Evolutionary conservation across 2,888 invertebrate species (phyloP), one percentile per base, ranked within the genome.

Genomic region (Bimastos eiseni): DNA sequence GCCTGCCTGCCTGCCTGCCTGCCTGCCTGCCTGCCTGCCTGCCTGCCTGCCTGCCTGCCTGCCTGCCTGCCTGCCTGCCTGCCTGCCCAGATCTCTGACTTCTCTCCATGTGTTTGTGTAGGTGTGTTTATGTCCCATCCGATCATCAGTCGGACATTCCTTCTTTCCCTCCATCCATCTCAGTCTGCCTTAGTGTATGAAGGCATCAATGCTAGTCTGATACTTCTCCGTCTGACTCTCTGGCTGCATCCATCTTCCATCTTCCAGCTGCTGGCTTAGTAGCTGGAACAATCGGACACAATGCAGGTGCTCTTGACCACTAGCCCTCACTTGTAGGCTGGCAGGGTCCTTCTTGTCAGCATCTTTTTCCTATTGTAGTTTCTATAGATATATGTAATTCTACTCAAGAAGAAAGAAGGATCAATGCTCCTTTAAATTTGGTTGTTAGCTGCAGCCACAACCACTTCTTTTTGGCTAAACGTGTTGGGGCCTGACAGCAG

Each of bases 141-240:
- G 13, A 36, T 34, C 36, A 36, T 86, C 49, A 21, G 49, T 49
- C 49, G 5, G 49, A 17, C 84, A 33, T 84, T 84, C 84, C 84
- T 84, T 84, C 84, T 34, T 83, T 84, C 84, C 84, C 34, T 84
- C 86, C 86, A 8, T 86, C 36, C 37, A 36, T 86, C 86, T 33
- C 6, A 15, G n/a, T n/a, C 6, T 70, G 70, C n/a, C n/a, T 70
- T 70, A n/a, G 8, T 70, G n/a, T 13, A 70, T n/a, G 49, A 49
- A 49, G 44, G n/a, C 70, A 70, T 70, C 1, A 30, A 30, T 30
- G n/a, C n/a, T n/a, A n/a, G n/a, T 70, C n/a, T 70, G 70, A 70
- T 30, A n/a, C n/a, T 13, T 70, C 70, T 70, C 30, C n/a, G 30
- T n/a, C 11, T 49, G 17, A 49, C 19, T 49, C 15, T 21, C 49